Evolutionary conservation across 2,113 vertebrate genomes (phyloP).

Genomic region (Lipophrys pholis): DNA sequence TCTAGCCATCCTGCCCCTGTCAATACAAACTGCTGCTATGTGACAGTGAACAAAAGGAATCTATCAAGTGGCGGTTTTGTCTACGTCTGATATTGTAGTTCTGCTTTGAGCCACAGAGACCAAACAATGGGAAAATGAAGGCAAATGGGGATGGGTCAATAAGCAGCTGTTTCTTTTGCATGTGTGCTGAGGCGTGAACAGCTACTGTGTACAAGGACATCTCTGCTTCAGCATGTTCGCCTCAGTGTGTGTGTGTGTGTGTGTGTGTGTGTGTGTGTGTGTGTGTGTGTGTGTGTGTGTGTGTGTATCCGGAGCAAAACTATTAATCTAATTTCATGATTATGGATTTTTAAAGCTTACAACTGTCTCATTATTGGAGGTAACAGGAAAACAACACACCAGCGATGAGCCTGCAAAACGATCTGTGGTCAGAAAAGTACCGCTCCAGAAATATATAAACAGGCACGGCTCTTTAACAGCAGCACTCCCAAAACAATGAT

Average conservation of each 20-base stretch:
- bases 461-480: conserved; percentile 21
- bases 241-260: neutral
- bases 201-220: conserved; percentile 4
- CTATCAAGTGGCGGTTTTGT: conserved; percentile 35
- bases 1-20: conserved; percentile 37
- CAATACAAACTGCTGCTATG: conserved; percentile 35
- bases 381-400: conserved; percentile 53
- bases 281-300: no score
- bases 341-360: neutral
- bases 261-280: no score
- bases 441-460: conserved; percentile 15
- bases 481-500: conserved; percentile 22
- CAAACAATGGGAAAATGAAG: conserved; percentile 16
- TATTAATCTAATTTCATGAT: no score
- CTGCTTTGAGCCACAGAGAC: conserved; percentile 24
- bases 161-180: conserved; percentile 3
- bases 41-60: conserved; percentile 39
- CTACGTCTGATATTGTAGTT: conserved; percentile 27
- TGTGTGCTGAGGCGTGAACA: conserved; percentile 4
- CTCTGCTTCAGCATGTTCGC: neutral
- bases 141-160: conserved; percentile 16
- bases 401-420: conserved; percentile 28
- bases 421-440: neutral
- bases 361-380: conserved; percentile 46
- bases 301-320: neutral